Evolutionary conservation across 1,140 invertebrate genomes (phyloP).

Genomic region (Drosophila carrolli): DNA sequence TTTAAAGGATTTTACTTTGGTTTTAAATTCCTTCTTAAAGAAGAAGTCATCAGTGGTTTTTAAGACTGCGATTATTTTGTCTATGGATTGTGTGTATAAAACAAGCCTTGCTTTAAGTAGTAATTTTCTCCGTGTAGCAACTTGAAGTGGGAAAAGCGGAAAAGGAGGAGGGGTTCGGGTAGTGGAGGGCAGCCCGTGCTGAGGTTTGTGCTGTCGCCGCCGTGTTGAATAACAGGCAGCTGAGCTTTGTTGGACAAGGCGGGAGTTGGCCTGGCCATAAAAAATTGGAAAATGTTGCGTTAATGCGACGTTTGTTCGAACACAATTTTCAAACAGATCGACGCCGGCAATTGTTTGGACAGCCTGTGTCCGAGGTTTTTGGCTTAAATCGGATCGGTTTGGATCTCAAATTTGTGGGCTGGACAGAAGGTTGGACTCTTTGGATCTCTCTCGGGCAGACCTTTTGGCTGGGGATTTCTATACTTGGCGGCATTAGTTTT

Average conservation of each 20-base stretch:
- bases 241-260: conserved; percentile 56
- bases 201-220: conserved; percentile 36
- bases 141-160: conserved; percentile 25
- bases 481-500: background rate
- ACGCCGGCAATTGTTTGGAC: conserved; percentile 79
- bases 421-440: conserved; percentile 7
- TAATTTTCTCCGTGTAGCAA: background rate
- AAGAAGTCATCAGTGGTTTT: too few species aligned
- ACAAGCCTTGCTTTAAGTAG: too few species aligned
- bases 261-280: conserved; percentile 56
- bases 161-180: conserved; percentile 1
- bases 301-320: conserved; percentile 82
- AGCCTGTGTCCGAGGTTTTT: conserved; percentile 46
- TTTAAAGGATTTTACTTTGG: too few species aligned
- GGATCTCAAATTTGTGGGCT: conserved; percentile 1
- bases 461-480: conserved; percentile 18
- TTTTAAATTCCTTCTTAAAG: too few species aligned
- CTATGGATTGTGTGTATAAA: too few species aligned
- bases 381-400: conserved; percentile 12
- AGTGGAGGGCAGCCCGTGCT: conserved; percentile 3
- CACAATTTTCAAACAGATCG: conserved; percentile 82
- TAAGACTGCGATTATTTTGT: background rate
- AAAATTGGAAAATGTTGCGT: conserved; percentile 80
- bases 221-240: conserved; percentile 81
- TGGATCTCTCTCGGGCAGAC: conserved; percentile 2